Evolutionary conservation across 2,888 invertebrate genomes (phyloP), one percentile per base, ranked within the genome.

Genomic region (Sphaerophoria taeniata): DNA sequence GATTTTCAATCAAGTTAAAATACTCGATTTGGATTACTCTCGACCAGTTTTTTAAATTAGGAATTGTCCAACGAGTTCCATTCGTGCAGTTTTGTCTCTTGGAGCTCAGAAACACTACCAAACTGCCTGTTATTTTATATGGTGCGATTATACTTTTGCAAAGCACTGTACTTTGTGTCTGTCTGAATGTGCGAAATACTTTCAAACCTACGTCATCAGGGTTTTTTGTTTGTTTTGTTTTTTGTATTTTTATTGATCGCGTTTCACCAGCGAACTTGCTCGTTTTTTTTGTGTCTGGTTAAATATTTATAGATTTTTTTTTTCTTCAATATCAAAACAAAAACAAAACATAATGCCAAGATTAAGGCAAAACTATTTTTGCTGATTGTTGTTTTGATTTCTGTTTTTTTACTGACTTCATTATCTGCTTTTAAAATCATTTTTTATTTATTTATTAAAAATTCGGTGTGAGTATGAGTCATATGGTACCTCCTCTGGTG

Each of bases 391-490:
- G 33, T 65, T 65, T 34, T 51, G 14, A 9, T 65, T 36, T 65
- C 34, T 5, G 3, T 47, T 9, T 43, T 61, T n/a, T 24, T 45
- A 24, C n/a, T 63, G 12, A 60, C 36, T 24, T 39, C 39, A 39
- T 43, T 31, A 12, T 51, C 51, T 67, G n/a, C 39, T 39, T 49
- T 39, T 31, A 2, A 12, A 39, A 39, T n/a, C 5, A 39, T 51
- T 6, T 39, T 11, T 3, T 5, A 34, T 63, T 16, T 51, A 6
- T 14, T 5, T 24, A 16, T 36, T 9, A 24, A 12, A 36, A 39
- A 53, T 65, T 67, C 24, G 9, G 53, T 39, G 51, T 67, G 31
- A 67, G n/a, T n/a, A 67, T 67, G 53, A 67, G 67, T 67, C 67
- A 67, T 34, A 51, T 51, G 4, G 16, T 34, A 12, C 31, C 53